Base-by-base conservation (phyloP, 2,113 vertebrate genomes). In the Deroptyus accipitrinus region DNA sequence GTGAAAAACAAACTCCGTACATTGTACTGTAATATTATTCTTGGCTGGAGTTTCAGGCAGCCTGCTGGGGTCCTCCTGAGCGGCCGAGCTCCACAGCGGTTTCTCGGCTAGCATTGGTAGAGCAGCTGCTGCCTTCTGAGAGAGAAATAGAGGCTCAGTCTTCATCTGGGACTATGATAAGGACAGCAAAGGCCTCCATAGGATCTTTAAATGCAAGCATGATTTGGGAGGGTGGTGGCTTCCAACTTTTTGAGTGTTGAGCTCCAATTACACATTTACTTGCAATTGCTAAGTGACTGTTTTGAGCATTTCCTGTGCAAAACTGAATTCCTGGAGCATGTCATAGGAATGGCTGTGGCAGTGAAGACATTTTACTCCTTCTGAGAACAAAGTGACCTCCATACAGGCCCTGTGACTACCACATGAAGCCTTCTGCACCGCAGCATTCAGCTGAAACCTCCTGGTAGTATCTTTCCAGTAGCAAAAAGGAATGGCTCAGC, bases 1-100 rank as follows among this genome's bases (percentile, higher is more conserved):
- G 97, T 96, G 96, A 94, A 97, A 97, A 97, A 97, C 97, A 97
- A 96, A 95, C 95, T 97, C 85, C 39, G 93, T 92, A 11, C 91
- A 97, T 90, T 94, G 95, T 96, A 90, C 72, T 96, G 93, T 80
- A 94, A 83, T 97, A 90, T 97, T 97, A 62, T 96, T 97, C 88
- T 97, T 97, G 97, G 97, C 96, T 6, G 14, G 73, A 39, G 64
- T 41, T 48, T 31, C 76, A 24, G 90, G 94, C 90, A 95, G 88
- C 96, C 83, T 92, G 96, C 94, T 97, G 94, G 91, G 96, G 96
- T 96, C 85, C 92, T 96, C 79, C 19, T 7, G 83, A 88, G 70
- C 0, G 9, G 78, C 61, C 1, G 41, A 87, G 86, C 78, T 94
- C 67, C 2, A 1, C 74, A 46, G 83, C 24, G 1, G 59, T 73